Evolutionary conservation across 2,113 vertebrate species (phyloP), one percentile per base, ranked within the genome.

Genomic region (Microcebus tavaratra): DNA sequence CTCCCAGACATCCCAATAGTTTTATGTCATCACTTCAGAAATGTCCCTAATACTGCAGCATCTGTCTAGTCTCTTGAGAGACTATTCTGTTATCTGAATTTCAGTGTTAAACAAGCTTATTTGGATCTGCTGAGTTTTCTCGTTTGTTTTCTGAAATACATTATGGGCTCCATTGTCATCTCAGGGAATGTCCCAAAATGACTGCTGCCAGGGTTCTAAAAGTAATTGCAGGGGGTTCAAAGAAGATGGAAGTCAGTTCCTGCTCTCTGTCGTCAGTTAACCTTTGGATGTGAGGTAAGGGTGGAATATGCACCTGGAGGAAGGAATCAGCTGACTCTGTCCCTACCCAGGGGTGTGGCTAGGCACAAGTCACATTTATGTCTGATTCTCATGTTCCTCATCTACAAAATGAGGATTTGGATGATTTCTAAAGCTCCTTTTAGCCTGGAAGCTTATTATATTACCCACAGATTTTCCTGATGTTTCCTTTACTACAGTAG

Each of bases 121-220:
- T 91, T 55, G 84, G 63, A 96, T 72, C 45, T 91, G 63, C 59
- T 67, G 53, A 34, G 57, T 88, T 88, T 94, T 87, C 79, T 95
- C 76, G 36, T 88, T 95, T 97, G 42, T 78, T 92, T 97, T 65
- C 78, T 95, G 87, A 97, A 92, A 90, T 95, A 36, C 39, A 57
- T 63, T 85, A 65, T 31, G 27, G 15, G 8, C 61, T 96, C 93
- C 68, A 36, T 91, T 94, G 83, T 93, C 45, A 84, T 90, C 95
- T 91, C 21, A 68, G 65, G 21, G 79, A 95, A 61, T 61, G 21
- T n/a, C n/a, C 83, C n/a, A 23, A 55, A n/a, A 65, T 20, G 72
- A 94, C 72, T 90, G 83, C 73, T 89, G 67, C 29, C 15, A 50
- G 13, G 2, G 8, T 76, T 91, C 45, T 90, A 42, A 82, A 91